Percentiles rank a stretch among this genome's conserved stretches.
Evolutionary conservation across 2,797 vertebrate genomes (phyloP).

Genomic region (Mionectes olivaceus): DNA sequence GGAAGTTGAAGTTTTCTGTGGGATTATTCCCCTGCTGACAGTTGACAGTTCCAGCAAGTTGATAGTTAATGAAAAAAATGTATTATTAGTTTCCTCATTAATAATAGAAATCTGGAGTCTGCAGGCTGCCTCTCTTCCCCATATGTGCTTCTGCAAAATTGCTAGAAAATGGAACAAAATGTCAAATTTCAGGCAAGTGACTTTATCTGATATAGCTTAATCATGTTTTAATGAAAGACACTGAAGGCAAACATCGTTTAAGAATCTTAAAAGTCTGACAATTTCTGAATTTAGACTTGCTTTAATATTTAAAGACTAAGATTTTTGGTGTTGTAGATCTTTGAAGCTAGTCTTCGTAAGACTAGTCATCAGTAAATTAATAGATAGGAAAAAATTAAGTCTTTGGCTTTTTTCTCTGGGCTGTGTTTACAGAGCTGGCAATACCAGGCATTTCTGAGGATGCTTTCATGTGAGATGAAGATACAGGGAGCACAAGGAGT

Average conservation of each 20-base stretch:
- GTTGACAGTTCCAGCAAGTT: background rate
- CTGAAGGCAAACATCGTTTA: background rate
- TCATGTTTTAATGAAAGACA: background rate
- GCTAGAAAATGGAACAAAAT: conserved; percentile 35
- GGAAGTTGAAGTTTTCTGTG: background rate
- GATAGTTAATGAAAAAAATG: conserved; percentile 7
- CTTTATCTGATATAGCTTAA: background rate
- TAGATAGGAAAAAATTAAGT: background rate
- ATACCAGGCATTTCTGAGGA: background rate
- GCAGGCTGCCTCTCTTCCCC: background rate
- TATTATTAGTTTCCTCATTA: conserved; percentile 29
- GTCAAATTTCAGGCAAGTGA: background rate
- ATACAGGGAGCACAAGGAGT: accelerated
- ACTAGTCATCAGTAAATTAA: background rate
- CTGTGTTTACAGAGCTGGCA: background rate
- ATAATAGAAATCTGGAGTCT: conserved; percentile 21
- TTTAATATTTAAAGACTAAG: conserved; percentile 13
- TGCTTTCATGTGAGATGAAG: background rate
- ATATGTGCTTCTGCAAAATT: background rate
- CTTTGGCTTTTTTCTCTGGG: background rate
- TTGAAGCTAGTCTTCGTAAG: background rate
- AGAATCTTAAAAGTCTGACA: conserved; percentile 8
- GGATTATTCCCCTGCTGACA: background rate
- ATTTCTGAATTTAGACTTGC: conserved; percentile 24
- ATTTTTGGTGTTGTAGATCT: background rate